Base-by-base conservation (phyloP, 2,113 vertebrate genomes). In the Aspiorhynchus laticeps region DNA sequence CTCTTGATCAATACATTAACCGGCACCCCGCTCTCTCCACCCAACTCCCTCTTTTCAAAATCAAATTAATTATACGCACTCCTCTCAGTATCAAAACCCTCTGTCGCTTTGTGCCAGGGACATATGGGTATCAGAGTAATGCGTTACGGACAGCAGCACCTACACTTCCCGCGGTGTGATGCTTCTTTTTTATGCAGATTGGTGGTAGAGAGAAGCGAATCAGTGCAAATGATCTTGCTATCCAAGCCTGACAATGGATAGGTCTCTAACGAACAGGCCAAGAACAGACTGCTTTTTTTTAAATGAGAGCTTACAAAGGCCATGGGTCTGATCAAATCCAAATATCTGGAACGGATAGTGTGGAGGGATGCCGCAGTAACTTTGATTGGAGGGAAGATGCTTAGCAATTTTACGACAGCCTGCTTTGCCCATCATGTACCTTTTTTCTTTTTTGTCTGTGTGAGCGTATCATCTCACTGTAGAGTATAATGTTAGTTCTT, bases 261-360 rank as follows among this genome's bases (percentile, higher is more conserved):
- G 85, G 83, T 83, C 81, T 89, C 65, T 91, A 91, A 93, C 91
- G 90, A 93, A 91, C 88, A 89, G 89, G 89, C 84, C 69, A 75
- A 88, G 88, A 87, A 78, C 85, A 90, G 90, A 88, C 92, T 92
- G 92, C 92, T 91, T 91, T 88, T 91, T 90, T 93, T 33, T 2
- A 78, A 93, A 92, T 91, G 90, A 90, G 80, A 86, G 83, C 87
- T 83, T 86, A 90, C 90, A 91, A 91, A 89, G 86, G 89, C 82
- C 87, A 67, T 74, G 81, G 85, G 87, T 87, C 83, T 87, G 83
- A 88, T 89, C 87, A 81, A 90, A 89, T 73, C 89, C 86, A 91
- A 92, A 92, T 87, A 87, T 89, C 87, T 88, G 83, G 87, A 91
- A 88, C 63, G 79, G 87, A 90, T 84, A 88, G 63, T 43, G 46